A percentile compares a stretch with the other conserved stretches of the same genome.
phyloP scores from a whole-genome alignment of 2,888 invertebrate species.

The Drosophila planitibia region DNA sequence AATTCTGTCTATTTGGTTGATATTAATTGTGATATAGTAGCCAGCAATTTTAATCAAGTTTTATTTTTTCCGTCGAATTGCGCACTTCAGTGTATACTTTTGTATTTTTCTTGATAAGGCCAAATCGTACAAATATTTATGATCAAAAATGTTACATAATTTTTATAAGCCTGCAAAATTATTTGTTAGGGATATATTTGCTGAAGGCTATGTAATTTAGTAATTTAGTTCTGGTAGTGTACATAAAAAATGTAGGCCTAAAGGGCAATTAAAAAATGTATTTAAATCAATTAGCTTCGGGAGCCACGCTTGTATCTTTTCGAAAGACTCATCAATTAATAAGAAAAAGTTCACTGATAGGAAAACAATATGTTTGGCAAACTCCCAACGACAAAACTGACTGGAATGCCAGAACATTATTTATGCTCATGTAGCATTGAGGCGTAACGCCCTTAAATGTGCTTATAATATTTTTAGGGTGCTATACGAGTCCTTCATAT shows the following conservation, averaged over 20 bases:
- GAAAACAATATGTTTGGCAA: slow-evolving; percentile 42
- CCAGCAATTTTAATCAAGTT: slow-evolving; percentile 36
- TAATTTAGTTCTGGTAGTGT: neutral
- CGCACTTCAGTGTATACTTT: neutral
- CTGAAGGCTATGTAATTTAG: neutral
- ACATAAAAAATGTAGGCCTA: neutral
- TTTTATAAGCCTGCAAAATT: neutral
- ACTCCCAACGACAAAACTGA: slow-evolving; percentile 18
- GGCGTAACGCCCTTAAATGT: slow-evolving; percentile 47
- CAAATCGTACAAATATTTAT: neutral
- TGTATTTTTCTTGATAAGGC: neutral
- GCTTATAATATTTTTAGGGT: slow-evolving; percentile 1
- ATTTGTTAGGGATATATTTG: neutral
- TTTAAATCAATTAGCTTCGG: no score
- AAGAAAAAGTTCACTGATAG: slow-evolving; percentile 59
- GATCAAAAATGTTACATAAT: neutral
- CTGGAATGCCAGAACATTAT: neutral
- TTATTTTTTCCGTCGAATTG: slow-evolving; percentile 1
- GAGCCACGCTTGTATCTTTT: slow-evolving; percentile 16
- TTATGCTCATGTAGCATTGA: slow-evolving; percentile 26
- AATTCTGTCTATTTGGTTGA: slow-evolving; percentile 15
- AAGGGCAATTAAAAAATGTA: neutral
- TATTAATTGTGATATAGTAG: slow-evolving; percentile 20
- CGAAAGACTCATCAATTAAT: slow-evolving; percentile 61
- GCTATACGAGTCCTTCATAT: neutral